Evolutionary conservation across 2,113 vertebrate species (phyloP).

Genomic region (Odocoileus hemionus): DNA sequence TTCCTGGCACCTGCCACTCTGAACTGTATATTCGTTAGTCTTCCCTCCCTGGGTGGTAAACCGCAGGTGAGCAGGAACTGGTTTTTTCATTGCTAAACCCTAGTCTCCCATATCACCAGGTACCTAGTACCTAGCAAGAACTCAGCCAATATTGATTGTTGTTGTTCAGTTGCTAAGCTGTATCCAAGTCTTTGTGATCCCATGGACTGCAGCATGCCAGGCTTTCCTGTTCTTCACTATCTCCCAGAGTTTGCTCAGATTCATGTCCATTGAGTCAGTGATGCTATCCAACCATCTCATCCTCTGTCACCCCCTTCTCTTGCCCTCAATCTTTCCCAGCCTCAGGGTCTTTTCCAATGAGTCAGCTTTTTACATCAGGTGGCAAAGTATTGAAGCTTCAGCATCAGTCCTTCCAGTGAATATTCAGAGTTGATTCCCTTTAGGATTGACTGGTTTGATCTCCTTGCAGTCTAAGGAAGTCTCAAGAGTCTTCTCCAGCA

Average conservation of each 20-base stretch:
- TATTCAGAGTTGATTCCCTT: background rate
- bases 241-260: background rate
- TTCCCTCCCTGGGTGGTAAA: background rate
- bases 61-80: background rate
- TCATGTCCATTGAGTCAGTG: background rate
- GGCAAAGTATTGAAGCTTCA: background rate
- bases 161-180: background rate
- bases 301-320: background rate
- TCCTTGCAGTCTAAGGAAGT: background rate
- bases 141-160: background rate
- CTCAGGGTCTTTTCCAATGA: background rate
- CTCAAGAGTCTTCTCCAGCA: background rate
- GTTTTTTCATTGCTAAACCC: background rate
- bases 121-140: background rate
- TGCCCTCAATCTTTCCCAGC: background rate
- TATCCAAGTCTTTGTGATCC: background rate
- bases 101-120: background rate
- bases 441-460: background rate
- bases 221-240: background rate
- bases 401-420: background rate
- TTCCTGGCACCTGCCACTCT: background rate
- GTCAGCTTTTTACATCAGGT: background rate
- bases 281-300: background rate
- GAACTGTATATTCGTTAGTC: background rate
- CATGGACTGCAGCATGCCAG: background rate